Evolutionary conservation across 2,888 invertebrate genomes (phyloP).

Genomic region (Trichacis sp.): DNA sequence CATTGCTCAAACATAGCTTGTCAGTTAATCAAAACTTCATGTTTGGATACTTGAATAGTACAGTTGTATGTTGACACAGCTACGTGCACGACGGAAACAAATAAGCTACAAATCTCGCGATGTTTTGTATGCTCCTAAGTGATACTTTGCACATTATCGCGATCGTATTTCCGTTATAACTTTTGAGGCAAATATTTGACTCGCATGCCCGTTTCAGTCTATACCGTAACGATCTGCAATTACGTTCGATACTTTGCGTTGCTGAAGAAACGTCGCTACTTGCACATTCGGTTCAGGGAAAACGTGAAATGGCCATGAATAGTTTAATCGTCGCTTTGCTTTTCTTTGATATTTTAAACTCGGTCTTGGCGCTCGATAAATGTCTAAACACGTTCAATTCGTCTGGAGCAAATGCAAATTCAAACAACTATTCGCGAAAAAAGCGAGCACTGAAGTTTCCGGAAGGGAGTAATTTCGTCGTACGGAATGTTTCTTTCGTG

Average conservation of each 20-base stretch:
- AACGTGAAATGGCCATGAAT: background rate
- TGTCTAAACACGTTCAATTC: constrained; percentile 12
- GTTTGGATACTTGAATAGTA: background rate
- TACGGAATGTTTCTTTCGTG: constrained; percentile 46
- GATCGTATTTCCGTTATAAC: background rate
- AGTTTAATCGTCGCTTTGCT: constrained; percentile 1
- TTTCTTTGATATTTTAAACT: background rate
- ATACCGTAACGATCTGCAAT: background rate
- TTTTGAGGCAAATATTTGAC: background rate
- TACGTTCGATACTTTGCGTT: background rate
- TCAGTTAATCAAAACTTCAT: background rate
- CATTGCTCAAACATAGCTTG: too few relatives aligned
- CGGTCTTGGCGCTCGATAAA: constrained; percentile 5
- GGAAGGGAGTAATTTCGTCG: constrained; percentile 68
- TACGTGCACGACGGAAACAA: background rate
- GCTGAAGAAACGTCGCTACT: background rate
- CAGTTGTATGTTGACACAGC: background rate
- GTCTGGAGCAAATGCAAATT: background rate
- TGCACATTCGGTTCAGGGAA: background rate
- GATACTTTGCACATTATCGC: background rate
- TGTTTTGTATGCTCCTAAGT: background rate
- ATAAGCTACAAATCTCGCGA: background rate
- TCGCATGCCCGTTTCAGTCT: background rate
- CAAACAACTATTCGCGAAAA: constrained; percentile 6
- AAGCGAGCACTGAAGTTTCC: constrained; percentile 63